Base-by-base conservation (phyloP, 2,113 vertebrate genomes). In the Zingel zingel region DNA sequence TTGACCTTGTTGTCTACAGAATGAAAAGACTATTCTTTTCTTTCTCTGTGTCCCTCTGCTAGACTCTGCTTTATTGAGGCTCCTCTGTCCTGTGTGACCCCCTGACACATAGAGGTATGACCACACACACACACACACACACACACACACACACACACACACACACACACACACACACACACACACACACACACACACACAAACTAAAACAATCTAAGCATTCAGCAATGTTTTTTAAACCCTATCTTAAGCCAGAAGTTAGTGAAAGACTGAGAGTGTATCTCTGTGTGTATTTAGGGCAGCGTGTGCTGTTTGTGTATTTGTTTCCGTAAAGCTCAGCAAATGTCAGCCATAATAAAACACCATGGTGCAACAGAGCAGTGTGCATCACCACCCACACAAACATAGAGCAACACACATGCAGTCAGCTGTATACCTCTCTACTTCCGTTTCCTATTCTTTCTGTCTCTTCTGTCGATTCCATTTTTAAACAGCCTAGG, bases 61-160 rank as follows among this genome's bases (percentile, higher is more conserved):
- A 93, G 92, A 88, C 84, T 1, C 6, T 87, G 79, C 77, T 56
- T 82, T 75, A 63, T 70, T 83, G 88, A 88, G 50, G 84, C 53
- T 86, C 86, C 81, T 82, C 86, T 86, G 83, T 77, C 81, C 87
- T 74, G 86, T 86, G 91, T 86, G 91, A 89, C 89, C 87, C 83
- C 85, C 87, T 72, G 87, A 89, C 86, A 89, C 86, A 82, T 86
- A 92, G 84, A 94, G 92, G 93, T 93, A 92, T 21, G 88, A 72
- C 70, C 73, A 2, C 77, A 59, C 79, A 58, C 78, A 45, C 57
- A 9, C 83, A 68, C 70, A 45, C 64, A 68, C 47, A 77, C 81
- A 66, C 67, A 12, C 15, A 67, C 72, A 58, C 51, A 33, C 43
- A 43, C 27, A 33, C 43, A 62, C 13, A 23, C 43, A 65, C 47